These are phyloP conservation scores for Battus philenor DNA, from an alignment of 1,140 invertebrate species.

Conservation along the genomic window DNA sequence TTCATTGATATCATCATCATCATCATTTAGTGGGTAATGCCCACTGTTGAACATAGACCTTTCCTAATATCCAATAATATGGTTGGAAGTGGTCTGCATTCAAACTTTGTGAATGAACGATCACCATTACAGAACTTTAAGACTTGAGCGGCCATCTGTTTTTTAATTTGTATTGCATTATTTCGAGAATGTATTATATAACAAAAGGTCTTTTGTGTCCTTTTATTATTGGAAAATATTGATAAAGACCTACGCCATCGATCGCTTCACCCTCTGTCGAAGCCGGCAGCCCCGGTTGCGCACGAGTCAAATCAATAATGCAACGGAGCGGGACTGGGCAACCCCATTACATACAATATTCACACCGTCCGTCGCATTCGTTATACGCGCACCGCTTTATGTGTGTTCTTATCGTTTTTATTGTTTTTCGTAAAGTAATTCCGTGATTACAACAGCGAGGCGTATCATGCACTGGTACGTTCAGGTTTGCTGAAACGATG, in stretches of 20 bases:
- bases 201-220: neutral
- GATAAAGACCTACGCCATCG: conserved; percentile 22
- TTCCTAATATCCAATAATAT: too few relatives aligned
- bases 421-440: conserved; percentile 66
- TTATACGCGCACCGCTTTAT: conserved; percentile 27
- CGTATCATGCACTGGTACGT: conserved; percentile 67
- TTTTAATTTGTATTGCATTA: too few relatives aligned
- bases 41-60: too few relatives aligned
- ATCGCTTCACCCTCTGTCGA: conserved; percentile 34
- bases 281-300: conserved; percentile 51
- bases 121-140: too few relatives aligned
- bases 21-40: too few relatives aligned
- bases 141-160: too few relatives aligned
- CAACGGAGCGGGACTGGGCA: conserved; percentile 29
- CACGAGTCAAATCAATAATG: conserved; percentile 66
- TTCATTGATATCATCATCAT: too few relatives aligned
- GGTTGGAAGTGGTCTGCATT: too few relatives aligned
- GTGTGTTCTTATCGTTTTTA: conserved; percentile 63
- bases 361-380: conserved; percentile 24
- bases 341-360: conserved; percentile 38
- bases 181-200: too few relatives aligned
- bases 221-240: conserved; percentile 3
- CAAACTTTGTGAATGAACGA: too few relatives aligned
- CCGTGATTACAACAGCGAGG: conserved; percentile 46
- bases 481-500: conserved; percentile 29